Conservation (phyloP, 2,888 invertebrate species). For the Drosophila tripunctata region DNA sequence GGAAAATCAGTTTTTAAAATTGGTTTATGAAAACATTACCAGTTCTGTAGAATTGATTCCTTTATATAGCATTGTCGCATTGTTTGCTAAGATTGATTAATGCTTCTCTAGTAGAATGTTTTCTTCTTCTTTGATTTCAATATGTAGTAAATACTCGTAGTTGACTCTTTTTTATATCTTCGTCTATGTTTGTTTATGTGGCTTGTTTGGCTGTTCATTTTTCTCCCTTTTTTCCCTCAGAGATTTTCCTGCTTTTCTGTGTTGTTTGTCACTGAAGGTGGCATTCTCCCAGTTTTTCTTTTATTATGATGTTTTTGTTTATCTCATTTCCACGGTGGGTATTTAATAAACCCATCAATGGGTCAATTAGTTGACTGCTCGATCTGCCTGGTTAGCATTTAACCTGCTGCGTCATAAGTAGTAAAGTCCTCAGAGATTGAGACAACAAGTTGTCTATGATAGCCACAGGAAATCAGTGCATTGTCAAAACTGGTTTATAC, state of each 20-base stretch:
- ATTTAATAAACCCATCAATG: conserved; percentile 71
- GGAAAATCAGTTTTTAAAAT: conserved; percentile 45
- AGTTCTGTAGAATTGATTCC: conserved; percentile 58
- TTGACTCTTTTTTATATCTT: conserved; percentile 38
- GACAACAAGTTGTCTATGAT: conserved; percentile 8
- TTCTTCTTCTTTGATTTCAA: conserved; percentile 3
- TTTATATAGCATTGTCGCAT: conserved; percentile 37
- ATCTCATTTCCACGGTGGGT: conserved; percentile 24
- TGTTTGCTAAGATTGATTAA: conserved; percentile 69
- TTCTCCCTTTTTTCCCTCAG: not conserved
- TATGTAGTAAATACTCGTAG: conserved; percentile 31
- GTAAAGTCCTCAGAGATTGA: conserved; percentile 27
- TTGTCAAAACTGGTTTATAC: not conserved
- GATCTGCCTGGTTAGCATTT: conserved; percentile 11
- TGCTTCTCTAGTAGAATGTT: conserved; percentile 30
- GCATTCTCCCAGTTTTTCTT: conserved; percentile 1
- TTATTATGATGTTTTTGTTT: conserved; percentile 17
- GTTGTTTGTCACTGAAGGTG: conserved; percentile 6
- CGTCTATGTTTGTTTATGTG: conserved; percentile 45
- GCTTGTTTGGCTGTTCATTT: conserved; percentile 45
- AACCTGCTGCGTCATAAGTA: conserved; percentile 16
- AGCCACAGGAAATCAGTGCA: not conserved
- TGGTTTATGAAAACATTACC: conserved; percentile 69
- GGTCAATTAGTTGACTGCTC: conserved; percentile 65
- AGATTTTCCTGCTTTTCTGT: not conserved